Conservation (phyloP, 2,888 invertebrate genomes). For the Lomographa bimaculata region DNA sequence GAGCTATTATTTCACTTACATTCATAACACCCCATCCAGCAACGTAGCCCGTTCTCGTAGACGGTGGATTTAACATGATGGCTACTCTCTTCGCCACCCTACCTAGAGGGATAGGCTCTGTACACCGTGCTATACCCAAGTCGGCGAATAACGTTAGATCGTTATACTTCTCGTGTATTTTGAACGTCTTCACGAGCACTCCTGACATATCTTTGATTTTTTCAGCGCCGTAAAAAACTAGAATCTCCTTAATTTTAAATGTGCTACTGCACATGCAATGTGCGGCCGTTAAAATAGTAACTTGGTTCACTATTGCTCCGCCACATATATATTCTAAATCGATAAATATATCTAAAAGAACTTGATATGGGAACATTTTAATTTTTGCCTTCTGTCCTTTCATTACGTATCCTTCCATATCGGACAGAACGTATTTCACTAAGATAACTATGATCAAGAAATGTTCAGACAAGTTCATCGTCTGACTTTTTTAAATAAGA, state of each 20-base stretch:
- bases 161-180: constrained; percentile 4
- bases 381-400: constrained; percentile 2
- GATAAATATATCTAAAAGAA: constrained; percentile 6
- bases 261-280: too few relatives aligned
- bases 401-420: constrained; percentile 4
- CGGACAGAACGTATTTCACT: neutral
- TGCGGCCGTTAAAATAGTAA: constrained; percentile 35
- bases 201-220: too few relatives aligned
- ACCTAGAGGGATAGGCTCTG: neutral
- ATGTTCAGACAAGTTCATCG: neutral
- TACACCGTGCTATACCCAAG: constrained; percentile 4
- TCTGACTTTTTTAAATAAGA: too few relatives aligned
- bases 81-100: constrained; percentile 8
- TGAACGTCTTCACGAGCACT: constrained; percentile 4
- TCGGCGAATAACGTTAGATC: constrained; percentile 1
- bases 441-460: neutral
- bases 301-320: constrained; percentile 36
- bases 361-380: constrained; percentile 6
- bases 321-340: constrained; percentile 30
- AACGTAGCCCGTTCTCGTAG: constrained; percentile 21
- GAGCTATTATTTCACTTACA: too few relatives aligned
- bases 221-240: too few relatives aligned
- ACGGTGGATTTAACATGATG: constrained; percentile 16
- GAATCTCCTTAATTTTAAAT: too few relatives aligned
- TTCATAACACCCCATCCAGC: constrained; percentile 40